Evolutionary conservation across 1,140 invertebrate genomes (phyloP), one percentile per base, ranked within the genome.

Genomic region (Ditylenchus dipsaci): DNA sequence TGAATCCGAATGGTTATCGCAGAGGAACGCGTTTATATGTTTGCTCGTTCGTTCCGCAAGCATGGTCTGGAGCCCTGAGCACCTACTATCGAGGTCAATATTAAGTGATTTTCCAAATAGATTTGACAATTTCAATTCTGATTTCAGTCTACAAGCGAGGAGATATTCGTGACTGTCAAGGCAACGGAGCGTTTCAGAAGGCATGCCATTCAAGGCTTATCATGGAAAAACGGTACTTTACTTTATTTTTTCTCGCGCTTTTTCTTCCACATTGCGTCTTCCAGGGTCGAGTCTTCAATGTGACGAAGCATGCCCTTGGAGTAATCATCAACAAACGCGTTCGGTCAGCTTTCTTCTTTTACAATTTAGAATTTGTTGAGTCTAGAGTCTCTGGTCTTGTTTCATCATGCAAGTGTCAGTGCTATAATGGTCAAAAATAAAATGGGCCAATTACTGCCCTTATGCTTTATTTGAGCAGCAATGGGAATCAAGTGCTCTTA

Each of bases 311-410:
- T 83, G 95, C 94, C 77, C 88, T 99, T 65, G 95, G 96, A 81
- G 91, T 99, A 19, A 93, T 97, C 83, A 95, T 99, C n/a, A 99
- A 99, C 87, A 99, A 99, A 86, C 87, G 93, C 78, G 92, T 98
- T 5, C 89, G 92, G 78, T 87, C 79, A 64, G 79, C 23, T 21
- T 21, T 21, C 15, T 53, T 38, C 11, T 38, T 38, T 3, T 11
- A 5, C 3, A 38, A 38, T 11, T 38, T 5, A 38, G 11, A 38
- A 38, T 3, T n/a, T n/a, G n/a, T n/a, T 11, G 33, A 38, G 33
- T 38, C 33, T 38, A 38, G 33, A 38, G 33, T 38, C 11, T 3
- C 33, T 38, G 33, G 33, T 38, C 33, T 38, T 38, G 33, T 5
- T 38, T 5, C 11, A 38, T 5, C 11, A 38, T 3, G 3, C 33